Percentiles rank a stretch among this genome's conserved stretches.
These are phyloP conservation scores for Eumacrocentrus americanus DNA, from an alignment of 2,888 invertebrate genomes.

Conservation along the genomic window DNA sequence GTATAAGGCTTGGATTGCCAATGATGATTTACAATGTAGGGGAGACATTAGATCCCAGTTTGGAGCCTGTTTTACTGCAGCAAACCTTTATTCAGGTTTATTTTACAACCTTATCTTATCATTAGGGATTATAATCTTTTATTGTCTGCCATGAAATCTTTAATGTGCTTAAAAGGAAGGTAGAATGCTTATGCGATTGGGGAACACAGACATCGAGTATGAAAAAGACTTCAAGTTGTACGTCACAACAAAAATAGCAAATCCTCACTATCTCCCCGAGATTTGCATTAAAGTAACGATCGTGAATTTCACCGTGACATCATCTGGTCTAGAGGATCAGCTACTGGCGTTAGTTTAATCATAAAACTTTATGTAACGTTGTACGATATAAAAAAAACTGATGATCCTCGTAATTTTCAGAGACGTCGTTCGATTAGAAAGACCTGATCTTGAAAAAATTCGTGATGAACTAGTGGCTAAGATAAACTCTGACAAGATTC, in stretches of 20 bases:
- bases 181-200: slow-evolving; percentile 79
- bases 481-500: slow-evolving; percentile 85
- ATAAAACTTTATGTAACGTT: no score
- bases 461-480: slow-evolving; percentile 83
- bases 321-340: slow-evolving; percentile 89
- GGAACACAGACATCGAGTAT: slow-evolving; percentile 90
- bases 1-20: slow-evolving; percentile 83
- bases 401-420: slow-evolving; percentile 64
- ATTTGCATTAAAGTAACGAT: slow-evolving; percentile 91
- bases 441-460: slow-evolving; percentile 83
- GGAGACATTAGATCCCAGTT: slow-evolving; percentile 85
- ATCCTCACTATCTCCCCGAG: slow-evolving; percentile 93
- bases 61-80: slow-evolving; percentile 81
- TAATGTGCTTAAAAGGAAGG: slow-evolving; percentile 67
- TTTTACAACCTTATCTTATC: background rate
- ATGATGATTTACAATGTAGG: slow-evolving; percentile 88
- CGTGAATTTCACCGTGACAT: slow-evolving; percentile 92
- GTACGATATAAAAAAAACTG: no score
- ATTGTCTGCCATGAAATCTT: background rate
- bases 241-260: slow-evolving; percentile 88
- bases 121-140: slow-evolving; percentile 1
- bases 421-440: slow-evolving; percentile 88
- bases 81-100: slow-evolving; percentile 77
- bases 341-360: slow-evolving; percentile 78
- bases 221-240: slow-evolving; percentile 85